These are phyloP conservation scores for Hiodon alosoides DNA, from an alignment of 2,113 vertebrate genomes.

Conservation along the genomic window DNA sequence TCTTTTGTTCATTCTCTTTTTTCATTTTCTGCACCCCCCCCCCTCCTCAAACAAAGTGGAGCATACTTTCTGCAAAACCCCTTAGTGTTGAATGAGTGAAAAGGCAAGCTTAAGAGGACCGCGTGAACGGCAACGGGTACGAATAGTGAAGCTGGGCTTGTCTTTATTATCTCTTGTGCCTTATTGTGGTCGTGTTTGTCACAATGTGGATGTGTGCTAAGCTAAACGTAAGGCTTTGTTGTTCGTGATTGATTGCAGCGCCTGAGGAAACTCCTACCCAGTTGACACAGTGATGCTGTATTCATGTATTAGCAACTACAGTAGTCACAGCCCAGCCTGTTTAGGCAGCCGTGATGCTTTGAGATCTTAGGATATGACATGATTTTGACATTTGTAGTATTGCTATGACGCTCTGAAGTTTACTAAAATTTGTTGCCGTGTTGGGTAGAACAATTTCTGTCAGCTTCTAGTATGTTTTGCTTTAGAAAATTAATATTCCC, in stretches of 20 bases:
- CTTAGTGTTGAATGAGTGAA: background rate
- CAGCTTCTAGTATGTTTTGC: too few relatives aligned
- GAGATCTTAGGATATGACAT: background rate
- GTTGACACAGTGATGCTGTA: background rate
- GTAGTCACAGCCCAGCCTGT: background rate
- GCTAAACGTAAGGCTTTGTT: background rate
- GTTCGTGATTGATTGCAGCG: background rate
- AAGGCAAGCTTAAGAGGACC: slow-evolving; percentile 2
- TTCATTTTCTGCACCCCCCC: background rate
- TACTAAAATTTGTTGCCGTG: slow-evolving; percentile 10
- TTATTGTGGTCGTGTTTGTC: slow-evolving; percentile 24
- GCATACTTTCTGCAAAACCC: background rate
- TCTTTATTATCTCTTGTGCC: slow-evolving; percentile 41
- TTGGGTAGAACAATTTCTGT: too few relatives aligned
- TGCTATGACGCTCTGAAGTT: background rate
- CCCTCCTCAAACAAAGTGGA: slow-evolving; percentile 3
- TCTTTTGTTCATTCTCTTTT: background rate
- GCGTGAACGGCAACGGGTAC: slow-evolving; percentile 24
- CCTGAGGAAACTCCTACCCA: background rate
- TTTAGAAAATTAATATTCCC: too few relatives aligned
- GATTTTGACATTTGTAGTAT: background rate
- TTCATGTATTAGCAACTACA: background rate
- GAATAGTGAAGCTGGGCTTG: slow-evolving; percentile 32
- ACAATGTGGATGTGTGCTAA: slow-evolving; percentile 5
- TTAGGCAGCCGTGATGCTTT: background rate